These are phyloP conservation scores for Dascillus cervinus DNA, from an alignment of 2,888 invertebrate species.

Conservation along the genomic window DNA sequence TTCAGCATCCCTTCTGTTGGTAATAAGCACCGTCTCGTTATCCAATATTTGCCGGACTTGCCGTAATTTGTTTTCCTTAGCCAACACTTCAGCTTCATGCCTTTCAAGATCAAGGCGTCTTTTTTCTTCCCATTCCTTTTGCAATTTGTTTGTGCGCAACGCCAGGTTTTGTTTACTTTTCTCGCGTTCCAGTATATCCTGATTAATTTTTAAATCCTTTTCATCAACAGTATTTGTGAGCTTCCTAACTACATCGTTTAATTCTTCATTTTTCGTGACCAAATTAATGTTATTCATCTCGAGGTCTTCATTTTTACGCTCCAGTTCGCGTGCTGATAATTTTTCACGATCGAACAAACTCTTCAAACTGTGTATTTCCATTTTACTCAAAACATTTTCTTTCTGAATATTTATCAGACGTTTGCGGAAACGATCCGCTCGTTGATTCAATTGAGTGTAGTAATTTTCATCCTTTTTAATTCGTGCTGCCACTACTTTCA, in stretches of 20 bases:
- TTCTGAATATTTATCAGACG: slow-evolving; percentile 62
- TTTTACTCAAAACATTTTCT: slow-evolving; percentile 57
- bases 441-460: slow-evolving; percentile 50
- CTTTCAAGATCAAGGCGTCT: slow-evolving; percentile 52
- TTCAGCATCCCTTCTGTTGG: neutral
- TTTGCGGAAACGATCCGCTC: slow-evolving; percentile 56
- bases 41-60: slow-evolving; percentile 54
- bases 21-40: slow-evolving; percentile 33
- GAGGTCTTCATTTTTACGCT: slow-evolving; percentile 58
- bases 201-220: slow-evolving; percentile 55
- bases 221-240: slow-evolving; percentile 45
- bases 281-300: slow-evolving; percentile 56
- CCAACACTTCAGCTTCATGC: slow-evolving; percentile 46
- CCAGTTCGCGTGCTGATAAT: slow-evolving; percentile 55
- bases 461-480: slow-evolving; percentile 51
- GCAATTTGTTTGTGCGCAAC: slow-evolving; percentile 66
- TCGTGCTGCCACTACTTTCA: slow-evolving; percentile 50
- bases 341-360: slow-evolving; percentile 61
- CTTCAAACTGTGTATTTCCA: slow-evolving; percentile 59
- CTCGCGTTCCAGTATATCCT: slow-evolving; percentile 58
- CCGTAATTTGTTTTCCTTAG: slow-evolving; percentile 54
- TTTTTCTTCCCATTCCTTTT: slow-evolving; percentile 59
- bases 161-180: slow-evolving; percentile 60
- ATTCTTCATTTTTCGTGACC: slow-evolving; percentile 54
- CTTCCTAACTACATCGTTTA: slow-evolving; percentile 41